phyloP scores from a whole-genome alignment of 2,797 vertebrate species.

The Pseudochirops cupreus region DNA sequence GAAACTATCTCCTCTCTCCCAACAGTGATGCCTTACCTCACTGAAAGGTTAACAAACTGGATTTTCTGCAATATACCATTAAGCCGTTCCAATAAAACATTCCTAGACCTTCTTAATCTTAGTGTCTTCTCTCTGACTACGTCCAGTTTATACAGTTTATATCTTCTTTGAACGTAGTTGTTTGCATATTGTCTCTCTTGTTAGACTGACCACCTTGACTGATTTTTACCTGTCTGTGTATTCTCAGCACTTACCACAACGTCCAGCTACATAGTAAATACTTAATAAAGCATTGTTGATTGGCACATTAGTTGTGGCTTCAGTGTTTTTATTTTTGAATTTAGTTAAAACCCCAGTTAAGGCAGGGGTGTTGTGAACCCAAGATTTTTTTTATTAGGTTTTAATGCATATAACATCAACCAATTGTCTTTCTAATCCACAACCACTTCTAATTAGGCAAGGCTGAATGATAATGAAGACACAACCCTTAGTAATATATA shows the following conservation, averaged over 20 bases:
- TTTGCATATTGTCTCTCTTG: neutral
- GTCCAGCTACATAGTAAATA: neutral
- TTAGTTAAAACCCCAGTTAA: slow-evolving; percentile 30
- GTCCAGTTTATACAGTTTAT: neutral
- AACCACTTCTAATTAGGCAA: neutral
- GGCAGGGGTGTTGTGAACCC: neutral
- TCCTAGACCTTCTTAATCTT: neutral
- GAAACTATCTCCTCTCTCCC: neutral
- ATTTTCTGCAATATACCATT: neutral
- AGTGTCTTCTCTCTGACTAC: neutral
- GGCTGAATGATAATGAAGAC: neutral
- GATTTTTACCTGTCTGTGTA: neutral
- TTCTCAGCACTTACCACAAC: neutral
- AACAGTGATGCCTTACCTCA: neutral
- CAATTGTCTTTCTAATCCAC: neutral
- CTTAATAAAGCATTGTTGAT: neutral
- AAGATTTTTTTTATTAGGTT: slow-evolving; percentile 17
- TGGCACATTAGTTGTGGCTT: neutral
- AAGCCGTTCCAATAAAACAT: neutral
- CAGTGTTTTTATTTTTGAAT: slow-evolving; percentile 5
- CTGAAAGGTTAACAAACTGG: neutral
- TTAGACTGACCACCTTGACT: neutral
- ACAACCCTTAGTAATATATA: slow-evolving; percentile 2
- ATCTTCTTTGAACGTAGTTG: neutral
- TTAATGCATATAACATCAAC: neutral